Evolutionary conservation across 2,113 vertebrate genomes (phyloP).

Genomic region (Chrysemys picta): DNA sequence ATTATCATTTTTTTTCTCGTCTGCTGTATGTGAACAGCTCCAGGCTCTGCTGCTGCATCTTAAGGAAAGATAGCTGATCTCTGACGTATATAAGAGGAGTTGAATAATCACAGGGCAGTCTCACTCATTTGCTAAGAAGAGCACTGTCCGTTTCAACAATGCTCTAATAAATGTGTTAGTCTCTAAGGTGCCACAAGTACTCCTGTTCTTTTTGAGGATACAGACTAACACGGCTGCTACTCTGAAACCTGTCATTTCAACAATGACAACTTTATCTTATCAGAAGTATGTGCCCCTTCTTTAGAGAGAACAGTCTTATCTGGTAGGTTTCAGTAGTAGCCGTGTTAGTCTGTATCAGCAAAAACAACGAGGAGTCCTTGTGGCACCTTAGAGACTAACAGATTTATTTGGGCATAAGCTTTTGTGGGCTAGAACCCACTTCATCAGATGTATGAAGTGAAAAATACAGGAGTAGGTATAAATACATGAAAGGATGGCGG

Average conservation of each 20-base stretch:
- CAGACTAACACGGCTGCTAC: no score
- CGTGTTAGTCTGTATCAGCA: no score
- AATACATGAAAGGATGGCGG: no score
- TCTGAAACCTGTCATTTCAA: neutral
- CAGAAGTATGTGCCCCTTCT: neutral
- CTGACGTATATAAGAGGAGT: neutral
- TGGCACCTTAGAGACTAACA: no score
- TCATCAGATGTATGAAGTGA: no score
- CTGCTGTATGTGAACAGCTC: neutral
- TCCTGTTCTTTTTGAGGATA: no score
- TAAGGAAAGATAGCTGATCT: neutral
- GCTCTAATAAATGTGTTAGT: no score
- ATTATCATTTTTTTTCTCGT: neutral
- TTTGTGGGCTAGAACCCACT: no score
- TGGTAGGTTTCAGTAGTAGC: neutral
- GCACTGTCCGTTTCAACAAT: neutral
- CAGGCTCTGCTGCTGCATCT: constrained; percentile 2
- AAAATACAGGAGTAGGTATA: no score
- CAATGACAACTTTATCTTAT: neutral
- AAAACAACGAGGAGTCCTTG: no score
- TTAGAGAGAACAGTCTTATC: neutral
- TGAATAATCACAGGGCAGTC: neutral
- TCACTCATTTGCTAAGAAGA: neutral
- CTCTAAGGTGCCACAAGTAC: no score
- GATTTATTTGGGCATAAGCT: no score